Evolutionary conservation across 2,113 vertebrate species (phyloP).

Genomic region (Tachysurus fulvidraco): DNA sequence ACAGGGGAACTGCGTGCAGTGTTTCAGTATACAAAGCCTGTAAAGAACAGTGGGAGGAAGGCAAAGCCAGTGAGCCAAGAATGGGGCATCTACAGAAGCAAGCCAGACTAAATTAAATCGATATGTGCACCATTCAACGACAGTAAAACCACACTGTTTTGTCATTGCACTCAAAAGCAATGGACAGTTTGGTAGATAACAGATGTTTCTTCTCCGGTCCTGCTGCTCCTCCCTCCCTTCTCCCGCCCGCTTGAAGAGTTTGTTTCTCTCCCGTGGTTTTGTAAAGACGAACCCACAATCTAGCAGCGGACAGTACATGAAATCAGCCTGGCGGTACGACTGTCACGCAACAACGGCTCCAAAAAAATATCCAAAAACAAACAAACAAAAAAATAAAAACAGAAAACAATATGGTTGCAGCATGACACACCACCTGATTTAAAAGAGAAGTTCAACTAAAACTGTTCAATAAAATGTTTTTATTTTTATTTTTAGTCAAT

Average conservation of each 20-base stretch:
- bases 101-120: conserved; percentile 16
- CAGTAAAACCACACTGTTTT: conserved; percentile 32
- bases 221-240: conserved; percentile 22
- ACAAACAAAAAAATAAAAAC: neutral
- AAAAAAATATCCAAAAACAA: neutral
- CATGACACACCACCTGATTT: conserved; percentile 12
- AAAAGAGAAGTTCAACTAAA: neutral
- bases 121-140: conserved; percentile 8
- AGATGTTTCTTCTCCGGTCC: conserved; percentile 47
- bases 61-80: neutral
- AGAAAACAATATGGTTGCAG: neutral
- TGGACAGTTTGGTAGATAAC: conserved; percentile 44
- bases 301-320: conserved; percentile 29
- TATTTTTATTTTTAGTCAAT: neutral
- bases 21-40: neutral
- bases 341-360: conserved; percentile 20
- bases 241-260: neutral
- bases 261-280: conserved; percentile 22
- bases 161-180: conserved; percentile 37
- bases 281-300: conserved; percentile 28
- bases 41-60: neutral
- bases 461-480: neutral
- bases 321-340: neutral
- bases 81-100: conserved; percentile 9
- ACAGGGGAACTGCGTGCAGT: neutral